Evolutionary conservation across 1,140 invertebrate species (phyloP).

Genomic region (Heliconius nattereri): DNA sequence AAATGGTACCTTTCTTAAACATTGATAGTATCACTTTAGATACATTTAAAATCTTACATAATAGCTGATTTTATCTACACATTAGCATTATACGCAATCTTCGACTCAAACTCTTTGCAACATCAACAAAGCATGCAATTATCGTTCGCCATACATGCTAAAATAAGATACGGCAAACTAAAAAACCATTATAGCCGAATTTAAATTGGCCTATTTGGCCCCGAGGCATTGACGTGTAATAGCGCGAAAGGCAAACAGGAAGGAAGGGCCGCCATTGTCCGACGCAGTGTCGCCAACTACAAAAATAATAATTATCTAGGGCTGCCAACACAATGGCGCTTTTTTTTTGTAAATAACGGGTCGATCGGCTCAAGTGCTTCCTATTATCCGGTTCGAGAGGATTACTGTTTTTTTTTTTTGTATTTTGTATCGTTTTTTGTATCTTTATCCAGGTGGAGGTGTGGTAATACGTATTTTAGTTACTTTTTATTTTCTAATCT

Average conservation of each 20-base stretch:
- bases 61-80: background rate
- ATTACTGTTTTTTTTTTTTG: constrained; percentile 65
- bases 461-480: constrained; percentile 71
- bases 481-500: constrained; percentile 57
- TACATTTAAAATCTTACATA: background rate
- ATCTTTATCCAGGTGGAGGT: constrained; percentile 68
- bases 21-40: background rate
- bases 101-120: constrained; percentile 28
- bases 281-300: constrained; percentile 76
- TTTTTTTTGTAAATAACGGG: constrained; percentile 73
- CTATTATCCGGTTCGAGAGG: constrained; percentile 70
- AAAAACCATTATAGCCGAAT: constrained; percentile 70
- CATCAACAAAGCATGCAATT: constrained; percentile 45
- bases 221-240: constrained; percentile 75
- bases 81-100: constrained; percentile 16
- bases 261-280: constrained; percentile 73
- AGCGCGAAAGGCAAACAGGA: constrained; percentile 79
- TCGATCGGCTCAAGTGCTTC: constrained; percentile 77
- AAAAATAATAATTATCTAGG: constrained; percentile 80
- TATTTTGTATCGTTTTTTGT: constrained; percentile 48
- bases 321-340: constrained; percentile 63
- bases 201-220: constrained; percentile 75
- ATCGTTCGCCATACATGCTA: constrained; percentile 24
- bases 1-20: background rate
- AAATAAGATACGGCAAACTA: constrained; percentile 50